Evolutionary conservation across 2,113 vertebrate species (phyloP).

Genomic region (Cephalopterus ornatus): DNA sequence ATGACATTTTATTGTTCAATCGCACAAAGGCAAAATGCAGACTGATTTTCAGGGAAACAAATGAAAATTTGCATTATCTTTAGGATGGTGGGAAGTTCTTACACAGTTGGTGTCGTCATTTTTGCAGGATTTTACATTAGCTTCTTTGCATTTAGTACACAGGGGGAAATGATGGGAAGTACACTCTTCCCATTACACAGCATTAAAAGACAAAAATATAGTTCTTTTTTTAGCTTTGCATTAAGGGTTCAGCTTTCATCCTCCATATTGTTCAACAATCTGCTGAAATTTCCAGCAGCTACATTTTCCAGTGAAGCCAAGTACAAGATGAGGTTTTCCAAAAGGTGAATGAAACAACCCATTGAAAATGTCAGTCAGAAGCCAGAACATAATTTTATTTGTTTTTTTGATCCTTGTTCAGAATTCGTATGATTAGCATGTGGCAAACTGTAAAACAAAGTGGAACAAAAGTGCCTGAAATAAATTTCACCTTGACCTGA

Average conservation of each 20-base stretch:
- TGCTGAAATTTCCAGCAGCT: constrained; percentile 35
- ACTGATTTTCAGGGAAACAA: neutral
- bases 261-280: neutral
- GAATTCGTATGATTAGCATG: constrained; percentile 45
- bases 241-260: neutral
- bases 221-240: neutral
- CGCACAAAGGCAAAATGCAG: neutral
- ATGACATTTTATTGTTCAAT: neutral
- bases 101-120: neutral
- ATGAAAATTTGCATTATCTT: neutral
- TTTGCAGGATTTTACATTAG: neutral
- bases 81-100: neutral
- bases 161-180: neutral
- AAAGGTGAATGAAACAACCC: constrained; percentile 54
- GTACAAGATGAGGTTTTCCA: constrained; percentile 4
- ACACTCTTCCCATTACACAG: neutral
- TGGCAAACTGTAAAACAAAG: constrained; percentile 53
- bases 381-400: constrained; percentile 48
- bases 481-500: constrained; percentile 72
- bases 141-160: accelerated
- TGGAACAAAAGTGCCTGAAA: constrained; percentile 64
- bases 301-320: constrained; percentile 7
- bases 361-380: constrained; percentile 58
- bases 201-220: neutral
- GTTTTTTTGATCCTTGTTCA: constrained; percentile 39